Evolutionary conservation across 2,113 vertebrate genomes (phyloP).

Genomic region (Indicator indicator): DNA sequence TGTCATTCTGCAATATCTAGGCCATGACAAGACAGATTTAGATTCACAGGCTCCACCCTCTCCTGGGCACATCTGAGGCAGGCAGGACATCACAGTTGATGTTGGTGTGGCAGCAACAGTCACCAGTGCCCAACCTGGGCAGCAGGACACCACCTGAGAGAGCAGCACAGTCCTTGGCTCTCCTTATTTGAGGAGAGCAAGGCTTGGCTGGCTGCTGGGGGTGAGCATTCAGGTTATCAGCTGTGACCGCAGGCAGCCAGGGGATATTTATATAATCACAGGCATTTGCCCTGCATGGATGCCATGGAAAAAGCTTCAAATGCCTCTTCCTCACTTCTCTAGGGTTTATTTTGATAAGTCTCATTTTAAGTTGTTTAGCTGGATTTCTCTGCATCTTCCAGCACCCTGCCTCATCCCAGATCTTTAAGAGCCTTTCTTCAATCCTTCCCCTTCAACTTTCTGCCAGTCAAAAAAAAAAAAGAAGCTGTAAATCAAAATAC

Average conservation of each 20-base stretch:
- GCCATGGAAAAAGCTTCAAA: neutral
- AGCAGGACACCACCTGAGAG: neutral
- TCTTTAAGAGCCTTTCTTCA: neutral
- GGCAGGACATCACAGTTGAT: neutral
- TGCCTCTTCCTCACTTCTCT: neutral
- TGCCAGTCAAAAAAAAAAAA: neutral
- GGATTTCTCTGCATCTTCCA: neutral
- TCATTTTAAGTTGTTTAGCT: neutral
- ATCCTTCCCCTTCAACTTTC: neutral
- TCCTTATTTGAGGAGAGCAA: neutral
- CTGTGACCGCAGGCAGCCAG: neutral
- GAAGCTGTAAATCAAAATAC: neutral
- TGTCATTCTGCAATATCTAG: slow-evolving; percentile 43
- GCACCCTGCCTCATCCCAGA: neutral
- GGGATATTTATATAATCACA: neutral
- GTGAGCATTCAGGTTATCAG: neutral
- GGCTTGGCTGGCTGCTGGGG: neutral
- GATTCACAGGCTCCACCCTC: slow-evolving; percentile 38
- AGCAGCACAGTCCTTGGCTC: rapidly evolving
- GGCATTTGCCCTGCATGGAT: neutral
- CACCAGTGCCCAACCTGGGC: neutral
- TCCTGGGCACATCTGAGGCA: neutral
- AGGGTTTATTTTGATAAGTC: neutral
- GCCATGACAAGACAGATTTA: slow-evolving; percentile 53
- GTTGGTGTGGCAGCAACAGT: neutral